phyloP scores from a whole-genome alignment of 2,797 vertebrate species.

The Alca torda region DNA sequence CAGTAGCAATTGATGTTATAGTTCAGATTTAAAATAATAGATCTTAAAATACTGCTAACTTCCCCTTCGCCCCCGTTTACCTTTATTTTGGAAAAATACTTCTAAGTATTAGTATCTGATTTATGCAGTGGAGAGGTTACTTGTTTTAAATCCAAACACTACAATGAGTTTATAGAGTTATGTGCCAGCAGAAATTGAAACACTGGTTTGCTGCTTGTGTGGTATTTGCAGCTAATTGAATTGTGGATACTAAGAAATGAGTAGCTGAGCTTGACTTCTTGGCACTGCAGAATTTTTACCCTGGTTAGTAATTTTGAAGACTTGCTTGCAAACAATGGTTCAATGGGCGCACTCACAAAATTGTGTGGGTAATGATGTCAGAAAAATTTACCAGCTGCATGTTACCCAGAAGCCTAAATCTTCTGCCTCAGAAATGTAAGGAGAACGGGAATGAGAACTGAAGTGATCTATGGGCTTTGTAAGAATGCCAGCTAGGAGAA shows the following conservation, averaged over 20 bases:
- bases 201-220: conserved; percentile 29
- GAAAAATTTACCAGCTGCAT: conserved; percentile 33
- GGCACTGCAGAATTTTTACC: conserved; percentile 32
- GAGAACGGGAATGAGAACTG: not conserved
- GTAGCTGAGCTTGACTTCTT: conserved; percentile 52
- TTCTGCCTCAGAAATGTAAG: not conserved
- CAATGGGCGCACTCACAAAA: not conserved
- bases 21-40: not conserved
- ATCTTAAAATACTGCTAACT: not conserved
- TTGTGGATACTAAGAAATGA: conserved; percentile 38
- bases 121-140: not conserved
- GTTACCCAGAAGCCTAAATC: conserved; percentile 15
- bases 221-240: conserved; percentile 51
- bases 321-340: conserved; percentile 50
- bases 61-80: not conserved
- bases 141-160: not conserved
- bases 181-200: conserved; percentile 35
- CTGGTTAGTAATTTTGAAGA: conserved; percentile 48
- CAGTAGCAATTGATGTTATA: not conserved
- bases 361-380: conserved; percentile 18
- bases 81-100: not conserved
- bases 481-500: not conserved
- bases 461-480: not conserved
- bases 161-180: not conserved
- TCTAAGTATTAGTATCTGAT: not conserved